Percentiles rank a stretch among this genome's conserved stretches.
Conservation (phyloP, 2,888 invertebrate genomes). For the Malacosoma neustria region DNA sequence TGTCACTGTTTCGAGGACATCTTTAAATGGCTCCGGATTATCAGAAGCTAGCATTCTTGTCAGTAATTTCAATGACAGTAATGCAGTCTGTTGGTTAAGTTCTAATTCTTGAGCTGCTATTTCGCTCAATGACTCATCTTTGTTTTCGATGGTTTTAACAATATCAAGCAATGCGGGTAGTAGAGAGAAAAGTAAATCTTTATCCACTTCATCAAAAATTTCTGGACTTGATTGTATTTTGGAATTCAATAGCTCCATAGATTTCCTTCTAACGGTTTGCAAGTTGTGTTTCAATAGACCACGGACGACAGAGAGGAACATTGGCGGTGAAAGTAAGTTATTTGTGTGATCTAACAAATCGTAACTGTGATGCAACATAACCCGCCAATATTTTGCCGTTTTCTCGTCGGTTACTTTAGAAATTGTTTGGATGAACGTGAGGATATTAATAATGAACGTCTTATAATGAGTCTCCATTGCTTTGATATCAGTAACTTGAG, state of each 20-base stretch:
- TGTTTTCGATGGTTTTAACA: conserved; percentile 65
- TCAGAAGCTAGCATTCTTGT: conserved; percentile 81
- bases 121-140: conserved; percentile 35
- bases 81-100: conserved; percentile 85
- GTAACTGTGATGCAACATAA: conserved; percentile 84
- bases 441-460: conserved; percentile 78
- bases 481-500: conserved; percentile 58
- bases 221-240: conserved; percentile 82
- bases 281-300: conserved; percentile 82
- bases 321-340: conserved; percentile 83
- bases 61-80: conserved; percentile 88
- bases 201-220: conserved; percentile 72
- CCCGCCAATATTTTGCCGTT: conserved; percentile 87
- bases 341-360: conserved; percentile 88
- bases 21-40: conserved; percentile 81
- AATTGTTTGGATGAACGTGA: conserved; percentile 80
- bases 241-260: conserved; percentile 88
- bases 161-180: conserved; percentile 77
- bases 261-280: conserved; percentile 82
- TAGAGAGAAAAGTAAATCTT: conserved; percentile 69
- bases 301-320: conserved; percentile 86
- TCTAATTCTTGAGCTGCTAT: conserved; percentile 74
- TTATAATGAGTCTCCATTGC: conserved; percentile 79
- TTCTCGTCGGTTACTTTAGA: conserved; percentile 77
- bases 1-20: conserved; percentile 80